phyloP scores from a whole-genome alignment of 2,113 vertebrate species.

The Cavia porcellus region DNA sequence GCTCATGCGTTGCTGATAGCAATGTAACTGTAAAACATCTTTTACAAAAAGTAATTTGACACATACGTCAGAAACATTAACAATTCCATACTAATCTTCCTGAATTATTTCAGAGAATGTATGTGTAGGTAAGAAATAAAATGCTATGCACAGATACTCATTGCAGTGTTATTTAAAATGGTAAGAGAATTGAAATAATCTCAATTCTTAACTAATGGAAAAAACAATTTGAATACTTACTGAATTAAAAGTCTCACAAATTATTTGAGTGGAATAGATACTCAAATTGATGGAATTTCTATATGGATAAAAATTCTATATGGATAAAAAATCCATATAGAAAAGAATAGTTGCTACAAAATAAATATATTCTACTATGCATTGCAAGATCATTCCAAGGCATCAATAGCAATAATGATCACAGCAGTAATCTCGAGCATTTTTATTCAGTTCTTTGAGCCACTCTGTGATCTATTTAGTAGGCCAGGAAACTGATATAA shows the following conservation, averaged over 20 bases:
- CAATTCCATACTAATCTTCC: not conserved
- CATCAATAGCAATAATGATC: not conserved
- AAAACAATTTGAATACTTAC: not conserved
- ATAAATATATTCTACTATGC: constrained; percentile 8
- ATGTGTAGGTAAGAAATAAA: not conserved
- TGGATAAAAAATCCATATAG: not conserved
- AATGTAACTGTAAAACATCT: not conserved
- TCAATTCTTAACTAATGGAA: constrained; percentile 16
- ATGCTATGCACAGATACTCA: not conserved
- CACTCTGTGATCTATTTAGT: not conserved
- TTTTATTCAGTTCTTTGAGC: not conserved
- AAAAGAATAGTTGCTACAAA: constrained; percentile 34
- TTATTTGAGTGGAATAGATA: not conserved
- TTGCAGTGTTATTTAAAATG: constrained; percentile 3
- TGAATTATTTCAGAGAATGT: constrained; percentile 16
- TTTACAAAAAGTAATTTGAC: not conserved
- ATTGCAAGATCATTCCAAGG: not conserved
- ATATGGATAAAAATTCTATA: too few species aligned
- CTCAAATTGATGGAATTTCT: not conserved
- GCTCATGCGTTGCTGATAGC: not conserved
- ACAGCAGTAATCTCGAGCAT: not conserved
- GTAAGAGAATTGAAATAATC: not conserved
- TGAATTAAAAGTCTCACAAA: constrained; percentile 36
- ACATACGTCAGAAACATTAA: not conserved
- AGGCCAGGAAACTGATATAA: not conserved